Percentiles rank a stretch among this genome's conserved stretches.
Evolutionary conservation across 2,888 invertebrate species (phyloP).

Genomic region (Abrostola triplasia): DNA sequence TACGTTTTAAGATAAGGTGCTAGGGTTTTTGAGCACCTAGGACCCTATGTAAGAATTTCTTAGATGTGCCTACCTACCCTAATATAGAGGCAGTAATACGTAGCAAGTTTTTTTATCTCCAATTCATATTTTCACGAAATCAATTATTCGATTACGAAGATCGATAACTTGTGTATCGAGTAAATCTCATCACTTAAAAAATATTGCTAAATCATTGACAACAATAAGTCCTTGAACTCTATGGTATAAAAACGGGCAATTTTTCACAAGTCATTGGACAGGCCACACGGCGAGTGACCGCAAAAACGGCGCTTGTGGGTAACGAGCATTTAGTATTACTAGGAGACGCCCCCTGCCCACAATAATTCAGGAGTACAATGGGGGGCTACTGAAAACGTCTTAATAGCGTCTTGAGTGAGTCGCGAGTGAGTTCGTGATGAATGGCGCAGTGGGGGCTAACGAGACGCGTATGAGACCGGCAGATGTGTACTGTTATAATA

Average conservation of each 20-base stretch:
- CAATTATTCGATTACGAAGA: slow-evolving; percentile 1
- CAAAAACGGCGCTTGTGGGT: slow-evolving; percentile 64
- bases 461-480: slow-evolving; percentile 65
- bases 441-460: slow-evolving; percentile 69
- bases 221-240: slow-evolving; percentile 52
- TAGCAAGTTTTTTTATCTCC: too few species aligned
- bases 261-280: slow-evolving; percentile 64
- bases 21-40: too few species aligned
- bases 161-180: background rate
- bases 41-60: too few species aligned
- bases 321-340: slow-evolving; percentile 66
- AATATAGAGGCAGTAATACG: too few species aligned
- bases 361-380: slow-evolving; percentile 74
- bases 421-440: slow-evolving; percentile 66
- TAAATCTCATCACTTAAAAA: slow-evolving; percentile 10
- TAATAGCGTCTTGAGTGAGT: slow-evolving; percentile 65
- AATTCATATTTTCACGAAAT: background rate
- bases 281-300: slow-evolving; percentile 65
- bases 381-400: slow-evolving; percentile 70
- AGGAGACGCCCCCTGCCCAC: slow-evolving; percentile 66
- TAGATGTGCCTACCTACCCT: too few species aligned
- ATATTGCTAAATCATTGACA: slow-evolving; percentile 35
- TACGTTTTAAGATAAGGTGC: too few species aligned
- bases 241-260: slow-evolving; percentile 51
- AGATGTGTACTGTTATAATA: too few species aligned